Evolutionary conservation across 2,888 invertebrate species (phyloP), one percentile per base, ranked within the genome.

Genomic region (Mythimna lalbum): DNA sequence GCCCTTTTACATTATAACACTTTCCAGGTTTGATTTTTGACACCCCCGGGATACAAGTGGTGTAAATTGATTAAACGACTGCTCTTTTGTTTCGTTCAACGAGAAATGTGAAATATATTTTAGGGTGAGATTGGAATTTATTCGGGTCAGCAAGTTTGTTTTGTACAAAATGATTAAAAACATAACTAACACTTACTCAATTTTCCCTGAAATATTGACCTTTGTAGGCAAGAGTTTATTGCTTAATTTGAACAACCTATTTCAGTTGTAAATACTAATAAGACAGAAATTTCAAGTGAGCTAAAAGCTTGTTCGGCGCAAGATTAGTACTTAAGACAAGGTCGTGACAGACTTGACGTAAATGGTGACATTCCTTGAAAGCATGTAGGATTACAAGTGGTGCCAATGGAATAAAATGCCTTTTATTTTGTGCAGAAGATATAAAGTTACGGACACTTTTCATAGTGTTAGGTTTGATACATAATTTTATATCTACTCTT

Each of bases 11-110:
- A 82, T 63, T 72, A 69, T 53, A 74, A 57, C 43, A 36, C 47
- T 78, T 82, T 72, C 70, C 59, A 14, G 56, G 52, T 74, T 73
- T 78, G 72, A 73, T 72, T 80, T 81, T 73, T 71, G 62, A 65
- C 78, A 73, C 75, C 75, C 70, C 19, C 60, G 61, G 77, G 72
- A 60, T 50, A 17, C 33, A 43, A 14, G 43, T 36, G 53, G 55
- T 65, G 71, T 63, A 53, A 68, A 83, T 80, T 83, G 69, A 78
- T 78, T 74, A 68, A 31, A 66, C 62, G 60, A 50, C 52, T 75
- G 66, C 69, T 68, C 59, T 69, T 80, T 77, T 73, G 61, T 73
- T 80, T 76, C 19, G 43, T 63, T 82, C 62, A 56, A 55, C 64
- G 39, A 23, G 55, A 23, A 53, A 55, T 53, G 49, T 53, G 23